phyloP scores from a whole-genome alignment of 2,797 vertebrate species.

The Ciconia nigra region DNA sequence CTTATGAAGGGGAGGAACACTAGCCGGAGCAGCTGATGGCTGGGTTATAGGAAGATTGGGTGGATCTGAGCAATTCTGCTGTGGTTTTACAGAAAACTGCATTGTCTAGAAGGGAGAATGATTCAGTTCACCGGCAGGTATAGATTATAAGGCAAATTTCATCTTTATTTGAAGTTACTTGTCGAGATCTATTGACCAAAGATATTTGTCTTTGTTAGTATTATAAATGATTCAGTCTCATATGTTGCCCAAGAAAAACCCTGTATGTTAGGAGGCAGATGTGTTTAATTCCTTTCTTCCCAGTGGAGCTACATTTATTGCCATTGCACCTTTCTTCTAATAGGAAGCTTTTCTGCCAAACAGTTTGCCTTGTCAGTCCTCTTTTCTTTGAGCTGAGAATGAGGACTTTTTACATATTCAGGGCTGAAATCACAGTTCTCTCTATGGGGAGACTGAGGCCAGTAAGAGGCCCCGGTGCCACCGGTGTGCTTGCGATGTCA shows the following conservation, averaged over 20 bases:
- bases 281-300: not conserved
- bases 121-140: not conserved
- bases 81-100: not conserved
- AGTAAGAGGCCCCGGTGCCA: not conserved
- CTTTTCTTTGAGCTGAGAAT: not conserved
- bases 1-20: not conserved
- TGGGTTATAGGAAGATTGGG: not conserved
- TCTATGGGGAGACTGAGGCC: not conserved
- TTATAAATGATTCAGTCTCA: not conserved
- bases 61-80: not conserved
- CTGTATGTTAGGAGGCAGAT: not conserved
- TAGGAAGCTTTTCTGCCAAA: not conserved
- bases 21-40: not conserved
- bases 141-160: not conserved
- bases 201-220: not conserved
- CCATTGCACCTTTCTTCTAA: not conserved
- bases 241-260: not conserved
- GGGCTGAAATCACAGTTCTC: not conserved
- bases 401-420: not conserved
- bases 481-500: accelerated
- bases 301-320: not conserved
- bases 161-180: slow-evolving; percentile 8
- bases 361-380: not conserved
- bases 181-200: not conserved
- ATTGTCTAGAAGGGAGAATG: not conserved